Conservation (phyloP, 2,888 invertebrate genomes). For the Ophraella communa region DNA sequence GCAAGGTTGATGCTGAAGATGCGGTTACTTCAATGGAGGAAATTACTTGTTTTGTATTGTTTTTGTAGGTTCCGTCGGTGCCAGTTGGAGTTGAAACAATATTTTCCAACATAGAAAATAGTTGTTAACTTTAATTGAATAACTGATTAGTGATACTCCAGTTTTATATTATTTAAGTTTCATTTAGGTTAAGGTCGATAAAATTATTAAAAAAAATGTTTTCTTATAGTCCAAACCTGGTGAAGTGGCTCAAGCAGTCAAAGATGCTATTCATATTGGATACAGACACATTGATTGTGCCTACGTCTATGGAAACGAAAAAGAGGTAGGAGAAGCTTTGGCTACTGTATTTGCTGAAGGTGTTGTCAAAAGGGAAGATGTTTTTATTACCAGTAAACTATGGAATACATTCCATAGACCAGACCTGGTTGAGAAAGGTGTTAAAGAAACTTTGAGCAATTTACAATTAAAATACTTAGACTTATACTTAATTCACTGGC, state of each 20-base stretch:
- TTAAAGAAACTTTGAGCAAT: conserved; percentile 73
- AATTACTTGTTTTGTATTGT: too few relatives aligned
- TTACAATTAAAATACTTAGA: conserved; percentile 82
- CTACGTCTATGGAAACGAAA: conserved; percentile 72
- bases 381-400: conserved; percentile 74
- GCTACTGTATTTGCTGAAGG: conserved; percentile 70
- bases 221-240: conserved; percentile 68
- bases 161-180: too few relatives aligned
- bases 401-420: conserved; percentile 85
- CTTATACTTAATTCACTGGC: conserved; percentile 93
- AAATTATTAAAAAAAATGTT: neutral
- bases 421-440: conserved; percentile 74
- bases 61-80: too few relatives aligned
- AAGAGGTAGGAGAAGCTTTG: conserved; percentile 72
- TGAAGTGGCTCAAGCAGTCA: conserved; percentile 70
- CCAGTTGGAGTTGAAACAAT: too few relatives aligned
- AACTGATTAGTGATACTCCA: too few relatives aligned
- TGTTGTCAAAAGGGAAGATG: conserved; percentile 71
- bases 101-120: too few relatives aligned
- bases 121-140: too few relatives aligned
- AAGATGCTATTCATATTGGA: conserved; percentile 76
- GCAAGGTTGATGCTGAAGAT: too few relatives aligned
- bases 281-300: conserved; percentile 82
- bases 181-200: neutral
- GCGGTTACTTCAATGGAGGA: too few relatives aligned